Evolutionary conservation across 2,888 invertebrate species (phyloP), one percentile per base, ranked within the genome.

Genomic region (Dynastes grantii): DNA sequence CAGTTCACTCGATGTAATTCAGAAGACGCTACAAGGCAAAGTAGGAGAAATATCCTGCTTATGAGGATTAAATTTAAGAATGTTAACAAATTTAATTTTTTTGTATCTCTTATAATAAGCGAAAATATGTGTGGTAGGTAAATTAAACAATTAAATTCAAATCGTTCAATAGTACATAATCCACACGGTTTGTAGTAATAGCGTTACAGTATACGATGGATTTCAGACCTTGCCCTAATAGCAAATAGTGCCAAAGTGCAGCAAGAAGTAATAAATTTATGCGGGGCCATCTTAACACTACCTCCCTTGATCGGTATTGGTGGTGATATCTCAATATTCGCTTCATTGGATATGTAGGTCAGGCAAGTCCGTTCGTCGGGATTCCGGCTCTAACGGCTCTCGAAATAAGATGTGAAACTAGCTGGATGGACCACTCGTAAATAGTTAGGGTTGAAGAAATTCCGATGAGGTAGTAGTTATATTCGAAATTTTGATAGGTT

Each of bases 241-340:
- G 11, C 11, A 45, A 45, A 55, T 22, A 11, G 11, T 8, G 22
- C n/a, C 5, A 4, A 55, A 65, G 40, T 65, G 45, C 65, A 65
- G 6, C 37, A 37, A 40, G 6, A 22, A 37, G 16, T 16, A 22
- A 45, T 49, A 16, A 37, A 71, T 71, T 71, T 40, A 71, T 58
- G 71, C 55, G 58, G 32, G 27, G 11, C 32, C 71, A 71, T 71
- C 55, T 51, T 37, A 58, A 9, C 22, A 67, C 67, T 45, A 40
- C 67, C 71, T 37, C 58, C 37, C 16, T 55, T 82, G 84, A 84
- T 84, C 84, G 84, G 83, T 83, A 84, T 83, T 84, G 84, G 83
- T 83, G 83, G 78, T 83, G 84, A 85, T 85, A 85, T 85, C 84
- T 84, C 84, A 85, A 83, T 82, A 83, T 83, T 81, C 84, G 83